These are phyloP conservation scores for Sciaenops ocellatus DNA, from an alignment of 2,797 vertebrate species.

Conservation along the genomic window DNA sequence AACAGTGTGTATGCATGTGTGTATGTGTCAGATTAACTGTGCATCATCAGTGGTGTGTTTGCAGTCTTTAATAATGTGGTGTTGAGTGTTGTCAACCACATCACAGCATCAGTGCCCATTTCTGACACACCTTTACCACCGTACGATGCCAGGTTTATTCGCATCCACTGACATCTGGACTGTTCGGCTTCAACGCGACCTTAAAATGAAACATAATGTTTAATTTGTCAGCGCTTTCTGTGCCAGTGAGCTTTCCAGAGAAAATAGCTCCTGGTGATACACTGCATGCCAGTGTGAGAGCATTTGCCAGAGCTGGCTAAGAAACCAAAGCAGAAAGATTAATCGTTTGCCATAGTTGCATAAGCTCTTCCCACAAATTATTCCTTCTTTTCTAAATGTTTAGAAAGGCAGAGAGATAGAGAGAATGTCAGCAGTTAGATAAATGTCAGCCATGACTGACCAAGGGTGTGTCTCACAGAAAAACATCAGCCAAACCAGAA, in stretches of 20 bases:
- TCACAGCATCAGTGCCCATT: constrained; percentile 18
- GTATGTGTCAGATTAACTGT: constrained; percentile 35
- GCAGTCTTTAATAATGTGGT: constrained; percentile 44
- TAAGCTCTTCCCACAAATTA: constrained; percentile 32
- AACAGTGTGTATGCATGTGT: background rate
- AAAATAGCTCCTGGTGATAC: constrained; percentile 63
- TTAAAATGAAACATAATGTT: constrained; percentile 47
- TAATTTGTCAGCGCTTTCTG: constrained; percentile 42
- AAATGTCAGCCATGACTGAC: constrained; percentile 32
- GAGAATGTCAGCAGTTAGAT: constrained; percentile 34
- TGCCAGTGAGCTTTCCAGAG: constrained; percentile 51
- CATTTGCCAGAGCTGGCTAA: constrained; percentile 39
- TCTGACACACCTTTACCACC: constrained; percentile 37
- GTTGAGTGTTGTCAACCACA: constrained; percentile 54
- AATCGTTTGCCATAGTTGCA: constrained; percentile 31
- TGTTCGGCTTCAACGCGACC: constrained; percentile 37
- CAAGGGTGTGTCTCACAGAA: constrained; percentile 13
- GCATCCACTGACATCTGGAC: constrained; percentile 32
- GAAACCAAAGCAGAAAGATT: constrained; percentile 32
- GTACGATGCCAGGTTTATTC: constrained; percentile 8
- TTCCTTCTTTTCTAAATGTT: constrained; percentile 33
- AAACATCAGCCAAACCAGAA: constrained; percentile 30
- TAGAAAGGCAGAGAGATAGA: constrained; percentile 22
- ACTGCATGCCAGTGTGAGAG: constrained; percentile 33
- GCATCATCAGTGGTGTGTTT: background rate